Percentiles rank a stretch among this genome's conserved stretches.
These are phyloP conservation scores for Vulpes vulpes DNA, from an alignment of 2,113 vertebrate species.

Conservation along the genomic window DNA sequence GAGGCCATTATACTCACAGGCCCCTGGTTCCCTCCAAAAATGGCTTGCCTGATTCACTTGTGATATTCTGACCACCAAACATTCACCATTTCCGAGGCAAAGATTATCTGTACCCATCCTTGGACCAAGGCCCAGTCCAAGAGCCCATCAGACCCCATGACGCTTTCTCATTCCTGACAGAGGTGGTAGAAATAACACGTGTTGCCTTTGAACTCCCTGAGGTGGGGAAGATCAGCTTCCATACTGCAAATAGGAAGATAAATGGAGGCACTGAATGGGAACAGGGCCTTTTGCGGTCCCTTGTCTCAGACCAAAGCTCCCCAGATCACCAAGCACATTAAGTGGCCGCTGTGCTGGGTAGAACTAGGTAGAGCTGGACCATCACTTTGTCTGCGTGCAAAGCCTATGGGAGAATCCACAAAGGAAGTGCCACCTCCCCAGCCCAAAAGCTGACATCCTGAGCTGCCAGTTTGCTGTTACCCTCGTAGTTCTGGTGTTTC, in stretches of 20 bases:
- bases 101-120: background rate
- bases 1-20: background rate
- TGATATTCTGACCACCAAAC: background rate
- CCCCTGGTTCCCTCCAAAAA: background rate
- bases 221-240: background rate
- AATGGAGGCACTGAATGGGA: background rate
- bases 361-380: background rate
- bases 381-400: background rate
- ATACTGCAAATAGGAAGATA: background rate
- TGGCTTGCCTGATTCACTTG: background rate
- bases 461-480: background rate
- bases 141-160: background rate
- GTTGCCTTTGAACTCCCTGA: background rate
- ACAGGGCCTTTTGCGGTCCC: background rate
- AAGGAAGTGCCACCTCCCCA: background rate
- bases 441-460: background rate
- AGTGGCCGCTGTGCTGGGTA: accelerated
- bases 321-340: background rate
- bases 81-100: background rate
- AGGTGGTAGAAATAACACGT: background rate
- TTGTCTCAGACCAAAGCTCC: background rate
- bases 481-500: background rate
- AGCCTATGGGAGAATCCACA: conserved; percentile 18
- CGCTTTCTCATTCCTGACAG: background rate
- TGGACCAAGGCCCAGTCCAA: background rate